Percentiles rank a stretch among this genome's conserved stretches.
Evolutionary conservation across 2,113 vertebrate species (phyloP).

Genomic region (Xenopus tropicalis): DNA sequence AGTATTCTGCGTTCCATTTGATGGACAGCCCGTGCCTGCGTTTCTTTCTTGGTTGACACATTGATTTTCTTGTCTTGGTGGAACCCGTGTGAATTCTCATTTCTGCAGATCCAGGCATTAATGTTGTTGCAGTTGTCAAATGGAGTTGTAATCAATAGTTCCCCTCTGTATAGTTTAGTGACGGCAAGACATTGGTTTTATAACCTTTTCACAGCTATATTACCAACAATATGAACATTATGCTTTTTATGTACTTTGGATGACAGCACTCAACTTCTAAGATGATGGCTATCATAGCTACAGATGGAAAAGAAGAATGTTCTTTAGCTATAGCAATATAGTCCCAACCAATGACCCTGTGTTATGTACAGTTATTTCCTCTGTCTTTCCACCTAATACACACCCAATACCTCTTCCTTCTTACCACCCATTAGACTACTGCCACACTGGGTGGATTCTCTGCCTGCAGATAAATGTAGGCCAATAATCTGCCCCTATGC

Average conservation of each 20-base stretch:
- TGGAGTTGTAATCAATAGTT: conserved; percentile 37
- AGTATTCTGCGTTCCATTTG: conserved; percentile 24
- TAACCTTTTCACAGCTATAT: conserved; percentile 25
- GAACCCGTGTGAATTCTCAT: conserved; percentile 32
- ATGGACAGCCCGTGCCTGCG: conserved; percentile 26
- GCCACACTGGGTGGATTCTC: no score
- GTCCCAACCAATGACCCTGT: no score
- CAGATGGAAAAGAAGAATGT: not conserved
- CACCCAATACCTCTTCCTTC: no score
- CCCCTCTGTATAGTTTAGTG: conserved; percentile 33
- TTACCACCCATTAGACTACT: no score
- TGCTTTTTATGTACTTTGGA: not conserved
- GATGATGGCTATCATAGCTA: not conserved
- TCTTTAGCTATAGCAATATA: no score
- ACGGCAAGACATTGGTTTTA: conserved; percentile 23
- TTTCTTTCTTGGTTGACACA: conserved; percentile 37
- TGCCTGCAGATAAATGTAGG: no score
- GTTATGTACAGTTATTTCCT: no score
- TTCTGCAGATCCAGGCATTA: conserved; percentile 39
- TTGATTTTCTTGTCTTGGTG: conserved; percentile 37
- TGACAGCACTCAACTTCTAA: not conserved
- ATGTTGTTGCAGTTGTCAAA: conserved; percentile 36
- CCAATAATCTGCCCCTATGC: no score
- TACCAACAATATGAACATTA: conserved; percentile 6
- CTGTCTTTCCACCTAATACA: no score